phyloP scores from a whole-genome alignment of 2,113 vertebrate species.

The Chaetodon trifascialis region DNA sequence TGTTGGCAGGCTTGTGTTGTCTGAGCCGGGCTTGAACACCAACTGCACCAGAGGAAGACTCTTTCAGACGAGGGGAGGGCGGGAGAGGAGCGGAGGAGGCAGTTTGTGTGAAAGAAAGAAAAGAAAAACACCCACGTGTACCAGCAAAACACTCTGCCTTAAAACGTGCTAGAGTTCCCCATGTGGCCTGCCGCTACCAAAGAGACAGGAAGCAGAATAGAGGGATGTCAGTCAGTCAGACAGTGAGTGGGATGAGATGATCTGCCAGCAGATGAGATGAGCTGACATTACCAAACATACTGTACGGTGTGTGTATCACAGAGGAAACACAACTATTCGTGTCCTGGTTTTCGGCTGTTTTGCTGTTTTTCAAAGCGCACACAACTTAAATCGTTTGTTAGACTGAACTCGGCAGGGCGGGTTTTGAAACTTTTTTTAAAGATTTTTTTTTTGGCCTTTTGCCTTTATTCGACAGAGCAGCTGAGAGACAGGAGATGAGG shows the following conservation, averaged over 20 bases:
- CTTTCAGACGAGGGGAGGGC: slow-evolving; percentile 15
- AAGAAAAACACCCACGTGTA: slow-evolving; percentile 46
- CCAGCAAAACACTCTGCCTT: slow-evolving; percentile 26
- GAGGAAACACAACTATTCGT: not conserved
- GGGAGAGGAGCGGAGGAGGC: slow-evolving; percentile 8
- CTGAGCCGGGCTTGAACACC: slow-evolving; percentile 59
- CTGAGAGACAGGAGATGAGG: too few relatives aligned
- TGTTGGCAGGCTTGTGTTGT: slow-evolving; percentile 66
- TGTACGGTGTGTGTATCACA: slow-evolving; percentile 55
- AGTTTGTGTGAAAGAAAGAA: slow-evolving; percentile 32
- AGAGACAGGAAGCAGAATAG: slow-evolving; percentile 43
- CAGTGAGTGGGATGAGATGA: slow-evolving; percentile 60
- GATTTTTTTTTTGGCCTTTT: too few relatives aligned
- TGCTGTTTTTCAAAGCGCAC: slow-evolving; percentile 22
- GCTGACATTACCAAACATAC: slow-evolving; percentile 56
- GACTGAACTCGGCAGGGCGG: not conserved
- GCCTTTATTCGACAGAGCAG: too few relatives aligned
- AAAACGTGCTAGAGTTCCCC: slow-evolving; percentile 36
- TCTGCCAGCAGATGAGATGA: slow-evolving; percentile 51
- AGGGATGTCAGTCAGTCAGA: slow-evolving; percentile 63
- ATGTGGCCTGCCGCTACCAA: slow-evolving; percentile 29
- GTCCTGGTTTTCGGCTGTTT: slow-evolving; percentile 53
- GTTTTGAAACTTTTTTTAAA: slow-evolving; percentile 3
- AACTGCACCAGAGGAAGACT: slow-evolving; percentile 47
- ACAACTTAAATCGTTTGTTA: slow-evolving; percentile 27